A percentile compares a stretch with the other conserved stretches of the same genome.
These are phyloP conservation scores for Aphis craccivora DNA, from an alignment of 1,140 invertebrate genomes.

Conservation along the genomic window DNA sequence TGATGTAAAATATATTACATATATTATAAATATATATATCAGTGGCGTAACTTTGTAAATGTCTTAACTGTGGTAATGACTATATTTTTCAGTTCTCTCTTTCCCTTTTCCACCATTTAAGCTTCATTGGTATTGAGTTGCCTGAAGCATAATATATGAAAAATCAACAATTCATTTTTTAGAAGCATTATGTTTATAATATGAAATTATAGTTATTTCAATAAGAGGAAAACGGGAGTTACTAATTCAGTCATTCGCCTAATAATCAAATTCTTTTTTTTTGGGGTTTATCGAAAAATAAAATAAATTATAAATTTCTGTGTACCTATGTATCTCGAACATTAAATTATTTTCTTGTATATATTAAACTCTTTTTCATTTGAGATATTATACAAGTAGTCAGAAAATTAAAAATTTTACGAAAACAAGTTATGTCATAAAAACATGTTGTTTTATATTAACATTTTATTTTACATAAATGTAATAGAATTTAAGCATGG, in stretches of 20 bases:
- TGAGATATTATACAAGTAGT: background rate
- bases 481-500: background rate
- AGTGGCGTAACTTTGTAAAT: background rate
- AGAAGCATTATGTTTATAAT: background rate
- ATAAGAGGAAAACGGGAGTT: background rate
- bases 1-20: background rate
- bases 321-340: background rate
- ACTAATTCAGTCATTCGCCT: too few species aligned
- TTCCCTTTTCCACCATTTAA: background rate
- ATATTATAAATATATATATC: background rate
- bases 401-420: background rate
- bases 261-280: too few species aligned
- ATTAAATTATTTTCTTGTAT: background rate
- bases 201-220: background rate
- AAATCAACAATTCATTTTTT: background rate
- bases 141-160: background rate
- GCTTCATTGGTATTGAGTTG: accelerated
- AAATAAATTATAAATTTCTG: too few species aligned
- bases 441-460: background rate
- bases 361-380: background rate
- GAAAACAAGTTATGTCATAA: background rate
- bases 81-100: background rate
- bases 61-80: background rate
- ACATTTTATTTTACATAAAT: background rate
- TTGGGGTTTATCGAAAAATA: too few species aligned